phyloP scores from a whole-genome alignment of 2,888 invertebrate genomes.

The Agriopis aurantiaria region DNA sequence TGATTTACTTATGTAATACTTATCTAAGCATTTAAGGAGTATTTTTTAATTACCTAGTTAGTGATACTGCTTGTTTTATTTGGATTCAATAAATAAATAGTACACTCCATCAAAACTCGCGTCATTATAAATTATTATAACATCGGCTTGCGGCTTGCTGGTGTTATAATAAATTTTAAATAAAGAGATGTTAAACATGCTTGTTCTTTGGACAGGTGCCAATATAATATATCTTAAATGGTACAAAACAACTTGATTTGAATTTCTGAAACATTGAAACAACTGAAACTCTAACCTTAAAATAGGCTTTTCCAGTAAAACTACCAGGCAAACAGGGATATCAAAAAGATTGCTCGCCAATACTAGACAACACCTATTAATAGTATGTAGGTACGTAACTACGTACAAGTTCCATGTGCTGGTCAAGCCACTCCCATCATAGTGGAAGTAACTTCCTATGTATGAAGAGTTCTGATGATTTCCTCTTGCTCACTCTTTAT shows the following conservation, averaged over 20 bases:
- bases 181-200: not conserved
- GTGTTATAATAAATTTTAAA: no score
- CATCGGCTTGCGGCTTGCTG: no score
- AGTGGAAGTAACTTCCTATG: slow-evolving; percentile 4
- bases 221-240: no score
- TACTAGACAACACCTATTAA: not conserved
- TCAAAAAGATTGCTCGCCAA: not conserved
- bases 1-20: no score
- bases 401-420: not conserved
- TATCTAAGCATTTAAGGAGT: no score
- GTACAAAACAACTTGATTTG: no score
- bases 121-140: no score
- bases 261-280: no score
- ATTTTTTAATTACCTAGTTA: not conserved
- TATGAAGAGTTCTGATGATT: slow-evolving; percentile 2
- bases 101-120: no score
- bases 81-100: not conserved
- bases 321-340: slow-evolving; percentile 9
- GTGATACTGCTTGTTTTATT: not conserved
- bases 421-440: slow-evolving; percentile 12
- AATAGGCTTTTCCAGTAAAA: not conserved
- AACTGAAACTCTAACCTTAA: no score
- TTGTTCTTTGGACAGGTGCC: not conserved
- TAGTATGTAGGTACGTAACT: not conserved
- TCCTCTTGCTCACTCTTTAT: slow-evolving; percentile 13